Conservation (phyloP, 2,797 vertebrate genomes). For the Hypotaenidia philippensis region DNA sequence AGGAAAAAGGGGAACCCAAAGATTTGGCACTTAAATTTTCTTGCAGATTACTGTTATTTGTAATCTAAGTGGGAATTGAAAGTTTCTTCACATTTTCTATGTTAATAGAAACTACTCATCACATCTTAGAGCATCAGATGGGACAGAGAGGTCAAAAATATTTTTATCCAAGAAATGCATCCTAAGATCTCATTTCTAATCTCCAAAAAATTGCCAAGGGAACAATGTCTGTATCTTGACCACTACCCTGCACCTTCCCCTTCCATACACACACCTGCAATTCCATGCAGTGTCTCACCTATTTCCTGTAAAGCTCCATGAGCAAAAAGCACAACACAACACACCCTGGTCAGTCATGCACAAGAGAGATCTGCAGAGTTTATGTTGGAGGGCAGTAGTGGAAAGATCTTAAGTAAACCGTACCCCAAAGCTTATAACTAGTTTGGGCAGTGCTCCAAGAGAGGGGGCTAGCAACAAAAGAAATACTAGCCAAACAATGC, state of each 20-base stretch:
- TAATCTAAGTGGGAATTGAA: background rate
- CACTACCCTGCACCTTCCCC: rapidly evolving
- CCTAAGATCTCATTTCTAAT: background rate
- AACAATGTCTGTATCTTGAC: background rate
- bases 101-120: background rate
- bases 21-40: background rate
- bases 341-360: background rate
- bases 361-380: background rate
- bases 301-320: background rate
- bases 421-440: background rate
- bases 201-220: background rate
- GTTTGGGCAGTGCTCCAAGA: background rate
- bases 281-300: background rate
- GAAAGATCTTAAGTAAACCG: constrained; percentile 1
- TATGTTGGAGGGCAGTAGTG: background rate
- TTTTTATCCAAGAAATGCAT: background rate
- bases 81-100: background rate
- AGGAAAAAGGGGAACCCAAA: background rate
- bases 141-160: background rate
- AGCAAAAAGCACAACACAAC: background rate
- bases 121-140: background rate
- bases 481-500: background rate
- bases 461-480: background rate
- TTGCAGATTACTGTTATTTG: too few relatives aligned
- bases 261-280: background rate